Percentiles rank a stretch among this genome's conserved stretches.
Conservation (phyloP, 2,888 invertebrate genomes). For the Harmothoe impar region DNA sequence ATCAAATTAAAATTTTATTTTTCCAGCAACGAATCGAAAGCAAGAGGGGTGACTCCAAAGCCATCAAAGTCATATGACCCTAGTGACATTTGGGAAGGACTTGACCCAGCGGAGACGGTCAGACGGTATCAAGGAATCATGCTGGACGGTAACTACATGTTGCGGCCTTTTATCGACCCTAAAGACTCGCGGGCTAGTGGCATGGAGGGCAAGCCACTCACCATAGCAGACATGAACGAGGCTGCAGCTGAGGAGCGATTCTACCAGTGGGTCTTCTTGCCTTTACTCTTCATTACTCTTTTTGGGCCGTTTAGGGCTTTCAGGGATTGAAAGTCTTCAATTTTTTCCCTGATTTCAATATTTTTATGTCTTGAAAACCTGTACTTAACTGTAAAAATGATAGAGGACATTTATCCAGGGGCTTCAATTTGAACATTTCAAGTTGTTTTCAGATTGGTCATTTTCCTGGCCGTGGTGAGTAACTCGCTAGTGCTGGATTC, state of each 20-base stretch:
- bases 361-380: too few species aligned
- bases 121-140: slow-evolving; percentile 65
- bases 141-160: slow-evolving; percentile 63
- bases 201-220: slow-evolving; percentile 61
- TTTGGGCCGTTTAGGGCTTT: too few species aligned
- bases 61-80: not conserved
- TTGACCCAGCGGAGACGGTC: slow-evolving; percentile 46
- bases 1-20: too few species aligned
- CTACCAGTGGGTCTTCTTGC: slow-evolving; percentile 69
- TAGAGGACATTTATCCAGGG: too few species aligned
- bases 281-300: too few species aligned
- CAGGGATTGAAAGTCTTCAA: too few species aligned
- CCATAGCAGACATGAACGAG: slow-evolving; percentile 65
- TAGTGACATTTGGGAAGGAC: slow-evolving; percentile 38
- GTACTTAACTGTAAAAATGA: too few species aligned
- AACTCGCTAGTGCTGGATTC: too few species aligned
- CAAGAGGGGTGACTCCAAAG: not conserved
- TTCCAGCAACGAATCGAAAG: not conserved
- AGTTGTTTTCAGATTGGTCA: too few species aligned
- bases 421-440: too few species aligned
- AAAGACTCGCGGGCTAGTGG: slow-evolving; percentile 45
- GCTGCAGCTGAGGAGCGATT: slow-evolving; percentile 68
- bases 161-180: slow-evolving; percentile 64
- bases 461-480: too few species aligned
- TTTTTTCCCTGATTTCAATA: too few species aligned